Evolutionary conservation across 2,113 vertebrate genomes (phyloP).

Genomic region (Sprattus sprattus): DNA sequence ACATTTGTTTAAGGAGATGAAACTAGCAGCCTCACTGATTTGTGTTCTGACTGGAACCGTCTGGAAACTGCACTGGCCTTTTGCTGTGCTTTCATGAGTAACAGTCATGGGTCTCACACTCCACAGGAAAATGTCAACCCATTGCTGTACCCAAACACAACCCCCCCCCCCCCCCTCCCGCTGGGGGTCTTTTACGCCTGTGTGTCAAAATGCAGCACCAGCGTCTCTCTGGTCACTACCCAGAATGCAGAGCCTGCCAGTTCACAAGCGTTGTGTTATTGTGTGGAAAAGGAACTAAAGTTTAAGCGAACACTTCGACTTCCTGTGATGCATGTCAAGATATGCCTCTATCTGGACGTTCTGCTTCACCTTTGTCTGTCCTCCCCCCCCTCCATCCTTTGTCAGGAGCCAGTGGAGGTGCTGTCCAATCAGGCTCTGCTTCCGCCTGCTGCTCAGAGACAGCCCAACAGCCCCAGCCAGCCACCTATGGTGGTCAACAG

Average conservation of each 20-base stretch:
- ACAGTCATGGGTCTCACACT: background rate
- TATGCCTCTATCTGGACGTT: background rate
- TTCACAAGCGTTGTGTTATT: background rate
- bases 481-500: constrained; percentile 31
- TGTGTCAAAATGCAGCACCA: background rate
- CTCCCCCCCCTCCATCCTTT: background rate
- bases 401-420: constrained; percentile 28
- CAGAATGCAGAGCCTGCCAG: background rate
- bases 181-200: background rate
- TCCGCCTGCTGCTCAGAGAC: constrained; percentile 16
- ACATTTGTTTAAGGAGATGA: background rate
- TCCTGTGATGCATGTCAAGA: background rate
- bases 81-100: constrained; percentile 2
- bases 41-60: background rate
- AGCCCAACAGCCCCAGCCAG: background rate
- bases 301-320: background rate
- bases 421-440: background rate
- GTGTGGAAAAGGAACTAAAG: background rate
- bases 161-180: background rate
- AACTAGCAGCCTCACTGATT: background rate
- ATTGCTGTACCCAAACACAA: background rate
- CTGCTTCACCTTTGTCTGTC: background rate
- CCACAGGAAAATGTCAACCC: background rate
- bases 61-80: constrained; percentile 4
- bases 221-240: background rate